These are phyloP conservation scores for Dermolepida albohirtum DNA, from an alignment of 2,888 invertebrate genomes.

Conservation along the genomic window DNA sequence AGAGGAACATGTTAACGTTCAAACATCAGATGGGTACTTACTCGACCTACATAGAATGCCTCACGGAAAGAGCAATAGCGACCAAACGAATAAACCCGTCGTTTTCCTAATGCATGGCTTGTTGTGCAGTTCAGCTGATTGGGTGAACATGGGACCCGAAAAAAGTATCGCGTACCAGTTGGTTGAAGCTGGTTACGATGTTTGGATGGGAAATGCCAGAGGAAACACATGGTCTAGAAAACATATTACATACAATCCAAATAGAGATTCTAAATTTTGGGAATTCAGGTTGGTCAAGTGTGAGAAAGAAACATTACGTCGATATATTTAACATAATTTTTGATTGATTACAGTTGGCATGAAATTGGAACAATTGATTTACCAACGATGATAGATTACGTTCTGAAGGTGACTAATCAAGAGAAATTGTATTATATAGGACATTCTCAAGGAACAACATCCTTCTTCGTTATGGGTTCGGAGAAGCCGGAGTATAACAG, in stretches of 20 bases:
- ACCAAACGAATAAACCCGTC: conserved; percentile 61
- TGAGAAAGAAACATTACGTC: conserved; percentile 51
- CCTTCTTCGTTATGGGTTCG: conserved; percentile 72
- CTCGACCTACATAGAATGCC: conserved; percentile 80
- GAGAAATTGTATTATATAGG: conserved; percentile 75
- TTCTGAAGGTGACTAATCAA: conserved; percentile 68
- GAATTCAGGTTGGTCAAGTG: conserved; percentile 65
- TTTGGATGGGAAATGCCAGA: conserved; percentile 73
- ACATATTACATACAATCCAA: conserved; percentile 63
- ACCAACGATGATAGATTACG: conserved; percentile 80
- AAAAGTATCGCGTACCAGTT: conserved; percentile 67
- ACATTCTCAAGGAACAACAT: conserved; percentile 76
- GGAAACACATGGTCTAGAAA: conserved; percentile 69
- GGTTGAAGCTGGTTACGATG: conserved; percentile 66
- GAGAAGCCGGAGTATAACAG: conserved; percentile 71
- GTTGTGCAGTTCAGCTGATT: conserved; percentile 78
- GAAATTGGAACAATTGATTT: conserved; percentile 82
- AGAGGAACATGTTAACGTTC: conserved; percentile 70
- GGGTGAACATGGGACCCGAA: conserved; percentile 74
- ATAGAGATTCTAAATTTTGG: conserved; percentile 60
- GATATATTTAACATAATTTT: conserved; percentile 57
- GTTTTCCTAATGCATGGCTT: conserved; percentile 83
- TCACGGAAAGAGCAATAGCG: conserved; percentile 59
- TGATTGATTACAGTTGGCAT: conserved; percentile 68
- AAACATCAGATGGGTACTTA: conserved; percentile 84